These are phyloP conservation scores for Phylloscopus whistleri DNA, from an alignment of 2,113 vertebrate species.

Conservation along the genomic window DNA sequence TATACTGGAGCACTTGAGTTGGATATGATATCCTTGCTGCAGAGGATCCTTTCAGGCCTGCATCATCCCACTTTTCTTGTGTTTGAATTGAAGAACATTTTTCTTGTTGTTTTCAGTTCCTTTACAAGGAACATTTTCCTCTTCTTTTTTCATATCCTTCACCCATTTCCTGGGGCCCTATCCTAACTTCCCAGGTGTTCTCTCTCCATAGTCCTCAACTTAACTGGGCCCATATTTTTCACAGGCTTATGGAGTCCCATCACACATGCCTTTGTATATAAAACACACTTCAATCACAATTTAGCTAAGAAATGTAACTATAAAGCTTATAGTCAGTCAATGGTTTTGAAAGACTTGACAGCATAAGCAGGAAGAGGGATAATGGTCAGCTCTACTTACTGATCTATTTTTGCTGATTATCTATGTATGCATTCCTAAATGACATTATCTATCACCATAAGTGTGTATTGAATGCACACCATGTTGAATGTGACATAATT, in stretches of 20 bases:
- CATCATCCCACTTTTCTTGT: not conserved
- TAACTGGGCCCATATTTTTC: not conserved
- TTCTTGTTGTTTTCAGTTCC: not conserved
- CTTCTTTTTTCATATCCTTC: not conserved
- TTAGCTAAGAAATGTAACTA: not conserved
- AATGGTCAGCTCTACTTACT: not conserved
- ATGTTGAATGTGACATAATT: not conserved
- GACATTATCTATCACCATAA: not conserved
- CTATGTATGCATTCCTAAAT: not conserved
- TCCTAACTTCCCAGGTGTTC: not conserved
- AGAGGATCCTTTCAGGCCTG: not conserved
- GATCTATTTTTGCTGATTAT: not conserved
- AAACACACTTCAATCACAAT: not conserved
- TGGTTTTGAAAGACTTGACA: not conserved
- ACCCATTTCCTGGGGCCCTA: not conserved
- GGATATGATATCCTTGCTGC: not conserved
- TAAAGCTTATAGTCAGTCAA: not conserved
- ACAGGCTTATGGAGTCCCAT: not conserved
- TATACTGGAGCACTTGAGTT: not conserved
- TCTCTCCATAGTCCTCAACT: not conserved
- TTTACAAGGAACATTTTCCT: not conserved
- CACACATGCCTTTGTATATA: fast-evolving
- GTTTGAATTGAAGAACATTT: not conserved
- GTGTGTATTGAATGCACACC: not conserved
- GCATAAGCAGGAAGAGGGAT: not conserved